Base-by-base conservation (phyloP, 2,797 vertebrate species). In the Buphagus erythrorhynchus region DNA sequence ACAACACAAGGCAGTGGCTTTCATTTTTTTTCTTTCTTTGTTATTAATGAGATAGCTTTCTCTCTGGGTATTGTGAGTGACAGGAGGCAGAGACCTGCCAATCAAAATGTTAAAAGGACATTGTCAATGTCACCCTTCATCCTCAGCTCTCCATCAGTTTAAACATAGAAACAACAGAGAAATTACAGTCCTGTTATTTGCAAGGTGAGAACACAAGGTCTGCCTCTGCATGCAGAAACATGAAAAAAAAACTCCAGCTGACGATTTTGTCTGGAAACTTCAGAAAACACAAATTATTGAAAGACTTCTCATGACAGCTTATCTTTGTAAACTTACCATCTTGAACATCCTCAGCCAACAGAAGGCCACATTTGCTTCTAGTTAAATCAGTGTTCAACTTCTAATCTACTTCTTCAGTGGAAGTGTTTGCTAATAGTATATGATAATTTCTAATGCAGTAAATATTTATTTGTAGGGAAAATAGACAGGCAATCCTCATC, bases 21-120 rank as follows among this genome's bases (percentile, higher is more conserved):
- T 81, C 36, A 15, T 42, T 67, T 91, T 68, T 79, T 68, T 73
- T 63, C 21, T 75, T 45, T 81, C 67, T 88, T 76, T 62, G 84
- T 88, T 90, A 72, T 94, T 90, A 82, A 93, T 80, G 81, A 90
- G 54, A 66, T 28, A 51, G 58, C 29, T 65, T 77, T 68, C 76
- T 91, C 73, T 59, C 38, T 57, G 57, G 29, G 25, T 72, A 65
- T 65, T 63, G 28, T 77, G 84, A 96, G 57, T 73, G 78, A 38
- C 57, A n/a, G 38, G 22, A 52, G 81, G 51, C 69, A 81, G 87
- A 86, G 31, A 72, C 29, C 28, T 46, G 42, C 65, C 95, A 94
- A 61, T 87, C 74, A 89, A 61, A 43, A 48, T 15, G 26, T 76
- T 63, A 49, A 84, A 85, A 86, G 69, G 75, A 90, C 81, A 15